A percentile compares a stretch with the other conserved stretches of the same genome.
phyloP scores from a whole-genome alignment of 2,888 invertebrate species.

The Dermolepida albohirtum region DNA sequence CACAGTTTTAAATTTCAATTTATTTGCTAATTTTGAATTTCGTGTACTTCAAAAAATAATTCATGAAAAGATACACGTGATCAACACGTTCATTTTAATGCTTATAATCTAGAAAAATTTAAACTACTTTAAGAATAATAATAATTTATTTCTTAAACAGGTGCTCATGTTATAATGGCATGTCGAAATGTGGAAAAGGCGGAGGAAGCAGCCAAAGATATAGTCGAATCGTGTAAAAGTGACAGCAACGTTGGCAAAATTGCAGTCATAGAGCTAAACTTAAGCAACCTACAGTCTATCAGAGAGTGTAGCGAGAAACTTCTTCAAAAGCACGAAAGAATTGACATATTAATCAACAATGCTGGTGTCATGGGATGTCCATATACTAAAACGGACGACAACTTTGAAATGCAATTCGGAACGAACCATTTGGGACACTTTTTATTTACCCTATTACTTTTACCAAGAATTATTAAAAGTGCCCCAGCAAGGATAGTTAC shows the following conservation, averaged over 20 bases:
- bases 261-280: constrained; percentile 64
- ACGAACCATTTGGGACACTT: constrained; percentile 71
- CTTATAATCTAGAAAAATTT: no score
- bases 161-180: constrained; percentile 69
- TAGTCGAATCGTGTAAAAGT: constrained; percentile 61
- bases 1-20: no score
- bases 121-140: no score
- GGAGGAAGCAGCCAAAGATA: constrained; percentile 66
- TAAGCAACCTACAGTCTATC: constrained; percentile 61
- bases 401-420: constrained; percentile 75
- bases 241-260: constrained; percentile 60
- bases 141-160: constrained; percentile 55
- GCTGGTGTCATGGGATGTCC: constrained; percentile 78
- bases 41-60: no score
- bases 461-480: constrained; percentile 67
- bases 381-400: constrained; percentile 70
- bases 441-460: constrained; percentile 63
- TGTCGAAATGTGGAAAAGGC: constrained; percentile 69
- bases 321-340: constrained; percentile 65
- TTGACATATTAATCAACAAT: constrained; percentile 77
- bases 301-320: constrained; percentile 60
- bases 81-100: no score
- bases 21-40: neutral
- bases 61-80: no score
- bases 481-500: constrained; percentile 67